Evolutionary conservation across 2,888 invertebrate genomes (phyloP).

Genomic region (Pachycephus smyrnensis): DNA sequence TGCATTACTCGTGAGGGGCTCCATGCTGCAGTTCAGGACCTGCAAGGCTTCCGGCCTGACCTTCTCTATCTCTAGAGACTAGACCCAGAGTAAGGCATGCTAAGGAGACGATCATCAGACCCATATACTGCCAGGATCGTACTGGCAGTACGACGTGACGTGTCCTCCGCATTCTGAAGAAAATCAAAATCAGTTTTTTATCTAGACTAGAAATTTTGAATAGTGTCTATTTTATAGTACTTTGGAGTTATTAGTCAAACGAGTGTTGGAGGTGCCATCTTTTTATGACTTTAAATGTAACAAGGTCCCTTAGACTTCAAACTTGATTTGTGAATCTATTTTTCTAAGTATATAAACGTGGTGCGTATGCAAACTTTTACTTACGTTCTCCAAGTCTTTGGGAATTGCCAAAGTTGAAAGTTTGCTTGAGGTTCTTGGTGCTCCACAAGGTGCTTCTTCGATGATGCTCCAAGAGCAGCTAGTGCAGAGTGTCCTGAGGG

Average conservation of each 20-base stretch:
- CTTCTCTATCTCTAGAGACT: conserved; percentile 59
- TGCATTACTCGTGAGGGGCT: conserved; percentile 58
- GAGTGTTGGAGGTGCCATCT: not conserved
- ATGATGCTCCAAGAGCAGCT: conserved; percentile 27
- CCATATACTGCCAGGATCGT: conserved; percentile 59
- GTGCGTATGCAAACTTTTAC: not conserved
- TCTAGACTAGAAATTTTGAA: not conserved
- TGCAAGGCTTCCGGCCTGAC: conserved; percentile 57
- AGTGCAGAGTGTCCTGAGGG: conserved; percentile 37
- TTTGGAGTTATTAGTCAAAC: not conserved
- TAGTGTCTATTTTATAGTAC: not conserved
- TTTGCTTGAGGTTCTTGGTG: not conserved
- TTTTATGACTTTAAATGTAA: not conserved
- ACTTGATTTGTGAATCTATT: not conserved
- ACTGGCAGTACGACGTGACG: conserved; percentile 59
- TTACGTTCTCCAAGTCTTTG: not conserved
- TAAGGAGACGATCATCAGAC: conserved; percentile 57
- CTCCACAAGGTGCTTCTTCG: conserved; percentile 30
- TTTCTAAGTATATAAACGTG: not conserved
- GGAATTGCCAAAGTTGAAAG: not conserved
- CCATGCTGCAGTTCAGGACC: conserved; percentile 58
- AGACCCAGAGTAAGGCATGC: conserved; percentile 59
- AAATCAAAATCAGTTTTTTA: not conserved
- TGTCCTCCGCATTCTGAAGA: conserved; percentile 52
- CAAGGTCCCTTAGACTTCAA: not conserved